phyloP scores from a whole-genome alignment of 2,888 invertebrate genomes.

The Drosophila mercatorum region DNA sequence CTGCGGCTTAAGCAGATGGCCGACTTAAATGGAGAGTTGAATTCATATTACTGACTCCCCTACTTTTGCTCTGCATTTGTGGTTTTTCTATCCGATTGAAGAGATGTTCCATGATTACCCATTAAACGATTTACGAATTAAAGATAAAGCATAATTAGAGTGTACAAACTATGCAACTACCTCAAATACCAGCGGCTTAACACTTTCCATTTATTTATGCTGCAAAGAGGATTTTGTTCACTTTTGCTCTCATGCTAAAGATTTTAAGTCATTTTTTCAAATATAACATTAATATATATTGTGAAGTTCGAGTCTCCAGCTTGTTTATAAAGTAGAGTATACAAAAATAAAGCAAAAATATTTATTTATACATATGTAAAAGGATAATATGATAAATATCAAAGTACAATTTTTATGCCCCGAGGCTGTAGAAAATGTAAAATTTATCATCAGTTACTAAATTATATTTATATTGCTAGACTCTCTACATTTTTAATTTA shows the following conservation, averaged over 20 bases:
- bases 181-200: not conserved
- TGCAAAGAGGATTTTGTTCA: not conserved
- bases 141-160: not conserved
- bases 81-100: not conserved
- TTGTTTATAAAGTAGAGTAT: no score
- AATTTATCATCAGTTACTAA: no score
- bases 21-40: conserved; percentile 1
- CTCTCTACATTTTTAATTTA: no score
- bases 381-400: no score
- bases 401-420: no score
- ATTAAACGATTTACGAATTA: not conserved
- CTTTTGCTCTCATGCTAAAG: not conserved
- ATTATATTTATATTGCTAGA: no score
- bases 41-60: conserved; percentile 1
- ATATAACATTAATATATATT: no score
- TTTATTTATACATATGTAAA: no score
- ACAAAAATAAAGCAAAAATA: no score
- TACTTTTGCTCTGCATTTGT: not conserved
- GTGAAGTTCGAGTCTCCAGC: no score
- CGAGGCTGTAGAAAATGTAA: no score
- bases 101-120: not conserved
- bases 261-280: not conserved
- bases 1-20: not conserved
- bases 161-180: not conserved
- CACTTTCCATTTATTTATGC: not conserved